Percentiles rank a stretch among this genome's conserved stretches.
These are phyloP conservation scores for Burhinus oedicnemus DNA, from an alignment of 2,113 vertebrate genomes.

Conservation along the genomic window DNA sequence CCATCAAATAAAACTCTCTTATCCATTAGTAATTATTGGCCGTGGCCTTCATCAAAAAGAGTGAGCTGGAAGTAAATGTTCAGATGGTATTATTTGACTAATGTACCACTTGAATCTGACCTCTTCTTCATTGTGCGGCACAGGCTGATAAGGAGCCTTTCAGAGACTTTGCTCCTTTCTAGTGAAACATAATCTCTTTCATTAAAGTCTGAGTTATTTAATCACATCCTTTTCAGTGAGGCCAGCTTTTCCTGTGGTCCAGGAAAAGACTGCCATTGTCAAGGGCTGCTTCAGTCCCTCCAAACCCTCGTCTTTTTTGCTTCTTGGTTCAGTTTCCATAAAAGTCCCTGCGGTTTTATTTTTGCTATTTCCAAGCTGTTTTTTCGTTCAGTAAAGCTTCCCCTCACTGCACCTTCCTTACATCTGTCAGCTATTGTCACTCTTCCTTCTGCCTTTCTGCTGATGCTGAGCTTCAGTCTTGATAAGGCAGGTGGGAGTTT, in stretches of 20 bases:
- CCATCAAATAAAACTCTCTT: conserved; percentile 32
- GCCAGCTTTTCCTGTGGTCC: not conserved
- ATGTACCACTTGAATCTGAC: conserved; percentile 26
- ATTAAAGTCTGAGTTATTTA: not conserved
- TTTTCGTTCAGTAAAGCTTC: not conserved
- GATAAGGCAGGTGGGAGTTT: not conserved
- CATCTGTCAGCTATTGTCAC: not conserved
- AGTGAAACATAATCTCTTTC: not conserved
- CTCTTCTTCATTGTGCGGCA: not conserved
- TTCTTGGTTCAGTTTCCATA: not conserved
- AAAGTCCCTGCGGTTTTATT: not conserved
- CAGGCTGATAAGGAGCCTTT: not conserved
- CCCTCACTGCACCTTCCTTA: not conserved
- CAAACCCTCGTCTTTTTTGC: not conserved
- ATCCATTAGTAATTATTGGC: not conserved
- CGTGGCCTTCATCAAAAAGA: not conserved
- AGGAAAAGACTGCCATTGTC: not conserved
- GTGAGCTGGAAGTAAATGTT: not conserved
- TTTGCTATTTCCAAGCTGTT: not conserved
- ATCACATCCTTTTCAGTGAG: not conserved
- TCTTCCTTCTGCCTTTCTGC: not conserved
- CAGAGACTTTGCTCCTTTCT: not conserved
- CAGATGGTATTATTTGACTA: not conserved
- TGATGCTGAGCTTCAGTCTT: not conserved
- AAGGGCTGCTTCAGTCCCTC: not conserved